phyloP scores from a whole-genome alignment of 1,140 invertebrate species.

The Rhopalosiphum padi region DNA sequence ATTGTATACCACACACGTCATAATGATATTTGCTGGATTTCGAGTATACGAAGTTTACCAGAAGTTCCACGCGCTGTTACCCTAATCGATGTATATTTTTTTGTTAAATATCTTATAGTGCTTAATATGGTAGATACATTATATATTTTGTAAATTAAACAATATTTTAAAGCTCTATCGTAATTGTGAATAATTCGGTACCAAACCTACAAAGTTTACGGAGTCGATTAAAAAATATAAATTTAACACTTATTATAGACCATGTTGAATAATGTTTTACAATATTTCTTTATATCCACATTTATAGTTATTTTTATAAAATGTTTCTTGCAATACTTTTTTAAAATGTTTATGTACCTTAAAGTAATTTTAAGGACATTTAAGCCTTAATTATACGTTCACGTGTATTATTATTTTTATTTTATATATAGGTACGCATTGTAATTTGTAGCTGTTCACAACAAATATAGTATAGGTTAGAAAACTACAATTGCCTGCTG shows the following conservation, averaged over 20 bases:
- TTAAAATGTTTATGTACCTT: neutral
- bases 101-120: neutral
- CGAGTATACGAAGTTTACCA: neutral
- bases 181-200: neutral
- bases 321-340: too few species aligned
- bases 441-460: neutral
- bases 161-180: neutral
- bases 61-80: neutral
- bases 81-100: neutral
- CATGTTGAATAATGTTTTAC: neutral
- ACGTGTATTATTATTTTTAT: neutral
- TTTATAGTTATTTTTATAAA: neutral
- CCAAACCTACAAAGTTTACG: neutral
- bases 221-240: neutral
- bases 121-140: neutral
- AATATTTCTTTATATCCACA: neutral
- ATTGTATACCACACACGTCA: neutral
- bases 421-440: neutral
- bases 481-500: neutral
- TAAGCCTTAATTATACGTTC: neutral
- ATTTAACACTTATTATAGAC: neutral
- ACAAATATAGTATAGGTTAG: neutral
- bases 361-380: neutral
- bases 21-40: neutral
- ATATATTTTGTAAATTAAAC: neutral